Evolutionary conservation across 2,797 vertebrate species (phyloP).

Genomic region (Diplodus puntazzo): DNA sequence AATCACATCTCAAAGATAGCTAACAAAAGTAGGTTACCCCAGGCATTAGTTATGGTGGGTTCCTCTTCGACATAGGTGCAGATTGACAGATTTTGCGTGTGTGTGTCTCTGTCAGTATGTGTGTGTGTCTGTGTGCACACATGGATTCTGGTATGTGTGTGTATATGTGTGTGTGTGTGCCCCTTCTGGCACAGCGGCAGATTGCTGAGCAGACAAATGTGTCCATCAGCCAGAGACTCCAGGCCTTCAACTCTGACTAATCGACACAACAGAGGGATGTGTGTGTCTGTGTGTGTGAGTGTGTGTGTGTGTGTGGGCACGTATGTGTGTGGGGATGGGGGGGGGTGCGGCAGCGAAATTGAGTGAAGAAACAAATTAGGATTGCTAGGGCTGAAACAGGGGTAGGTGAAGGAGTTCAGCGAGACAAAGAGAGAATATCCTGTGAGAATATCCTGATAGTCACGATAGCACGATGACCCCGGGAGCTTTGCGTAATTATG

Average conservation of each 20-base stretch:
- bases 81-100: slow-evolving; percentile 48
- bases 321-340: slow-evolving; percentile 10
- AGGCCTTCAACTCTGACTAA: slow-evolving; percentile 74
- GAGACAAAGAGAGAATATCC: slow-evolving; percentile 44
- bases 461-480: slow-evolving; percentile 42
- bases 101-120: neutral
- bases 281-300: slow-evolving; percentile 15
- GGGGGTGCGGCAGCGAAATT: slow-evolving; percentile 11
- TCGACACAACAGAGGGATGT: slow-evolving; percentile 60
- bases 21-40: slow-evolving; percentile 69
- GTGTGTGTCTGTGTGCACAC: slow-evolving; percentile 29
- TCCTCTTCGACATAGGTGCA: slow-evolving; percentile 49
- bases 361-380: slow-evolving; percentile 64
- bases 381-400: slow-evolving; percentile 30
- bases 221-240: slow-evolving; percentile 75
- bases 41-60: slow-evolving; percentile 55
- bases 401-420: slow-evolving; percentile 52
- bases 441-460: slow-evolving; percentile 32
- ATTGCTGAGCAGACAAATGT: slow-evolving; percentile 82
- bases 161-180: slow-evolving; percentile 3
- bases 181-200: slow-evolving; percentile 64
- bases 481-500: slow-evolving; percentile 32
- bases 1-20: slow-evolving; percentile 48
- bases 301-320: neutral
- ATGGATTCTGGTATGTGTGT: slow-evolving; percentile 12